phyloP scores from a whole-genome alignment of 2,888 invertebrate genomes.

The Siphlonurus alternatus region DNA sequence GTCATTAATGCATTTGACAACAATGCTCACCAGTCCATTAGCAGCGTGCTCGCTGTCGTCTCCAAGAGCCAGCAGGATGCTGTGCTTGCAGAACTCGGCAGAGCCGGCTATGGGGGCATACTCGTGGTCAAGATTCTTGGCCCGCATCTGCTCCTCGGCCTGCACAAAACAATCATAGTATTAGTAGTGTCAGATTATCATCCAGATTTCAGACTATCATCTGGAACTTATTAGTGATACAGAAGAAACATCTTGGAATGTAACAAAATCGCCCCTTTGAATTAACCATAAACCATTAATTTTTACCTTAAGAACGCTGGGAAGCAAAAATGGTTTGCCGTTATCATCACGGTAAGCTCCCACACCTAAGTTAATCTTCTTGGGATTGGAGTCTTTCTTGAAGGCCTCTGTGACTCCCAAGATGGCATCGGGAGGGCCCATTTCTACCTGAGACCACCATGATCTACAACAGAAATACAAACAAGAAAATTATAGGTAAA shows the following conservation, averaged over 20 bases:
- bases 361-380: slow-evolving; percentile 92
- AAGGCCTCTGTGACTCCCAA: slow-evolving; percentile 94
- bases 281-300: not conserved
- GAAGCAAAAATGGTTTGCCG: slow-evolving; percentile 89
- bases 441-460: slow-evolving; percentile 76
- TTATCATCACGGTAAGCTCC: slow-evolving; percentile 96
- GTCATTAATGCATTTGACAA: no score
- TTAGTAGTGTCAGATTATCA: not conserved
- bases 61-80: slow-evolving; percentile 79
- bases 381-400: slow-evolving; percentile 73
- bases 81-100: slow-evolving; percentile 65
- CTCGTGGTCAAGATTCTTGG: slow-evolving; percentile 71
- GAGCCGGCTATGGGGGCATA: slow-evolving; percentile 86
- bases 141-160: slow-evolving; percentile 65
- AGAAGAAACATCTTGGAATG: no score
- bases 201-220: no score
- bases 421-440: slow-evolving; percentile 98
- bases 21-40: slow-evolving; percentile 51
- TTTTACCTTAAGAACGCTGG: slow-evolving; percentile 57
- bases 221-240: no score
- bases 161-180: slow-evolving; percentile 22
- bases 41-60: slow-evolving; percentile 47
- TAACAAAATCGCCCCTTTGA: not conserved
- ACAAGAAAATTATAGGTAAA: not conserved
- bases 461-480: slow-evolving; percentile 34